These are phyloP conservation scores for Machimus rusticus DNA, from an alignment of 2,888 invertebrate genomes.

Conservation along the genomic window DNA sequence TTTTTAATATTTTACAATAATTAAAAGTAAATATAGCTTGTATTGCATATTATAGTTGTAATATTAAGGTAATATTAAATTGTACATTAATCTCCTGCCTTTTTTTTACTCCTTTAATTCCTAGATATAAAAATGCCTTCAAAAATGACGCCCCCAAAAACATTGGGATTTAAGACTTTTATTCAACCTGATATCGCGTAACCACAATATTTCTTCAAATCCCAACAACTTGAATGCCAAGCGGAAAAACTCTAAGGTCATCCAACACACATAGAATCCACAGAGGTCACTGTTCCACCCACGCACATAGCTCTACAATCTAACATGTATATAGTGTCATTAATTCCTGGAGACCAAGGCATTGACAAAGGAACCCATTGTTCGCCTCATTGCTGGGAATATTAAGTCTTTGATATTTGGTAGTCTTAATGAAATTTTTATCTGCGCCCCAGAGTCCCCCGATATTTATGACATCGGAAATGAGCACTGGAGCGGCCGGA, in stretches of 20 bases:
- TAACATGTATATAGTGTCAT: background rate
- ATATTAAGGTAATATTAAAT: too few species aligned
- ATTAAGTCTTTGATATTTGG: background rate
- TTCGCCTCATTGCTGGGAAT: background rate
- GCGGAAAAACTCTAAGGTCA: background rate
- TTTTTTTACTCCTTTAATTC: too few species aligned
- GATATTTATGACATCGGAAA: conserved; percentile 30
- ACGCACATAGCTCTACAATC: background rate
- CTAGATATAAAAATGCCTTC: too few species aligned
- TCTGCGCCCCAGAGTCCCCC: background rate
- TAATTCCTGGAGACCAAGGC: background rate
- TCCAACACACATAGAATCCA: background rate
- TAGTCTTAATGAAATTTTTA: conserved; percentile 32
- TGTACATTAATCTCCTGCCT: too few species aligned
- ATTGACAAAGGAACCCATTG: conserved; percentile 4
- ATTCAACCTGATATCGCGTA: background rate
- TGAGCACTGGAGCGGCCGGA: background rate
- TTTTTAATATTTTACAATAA: too few species aligned
- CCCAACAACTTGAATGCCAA: background rate
- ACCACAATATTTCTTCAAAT: background rate
- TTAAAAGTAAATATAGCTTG: too few species aligned
- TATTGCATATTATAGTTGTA: too few species aligned
- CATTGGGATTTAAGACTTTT: background rate
- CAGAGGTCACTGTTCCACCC: background rate
- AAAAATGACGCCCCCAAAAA: too few species aligned